Conservation (phyloP, 2,113 vertebrate genomes). For the Dendrocopos noguchii region DNA sequence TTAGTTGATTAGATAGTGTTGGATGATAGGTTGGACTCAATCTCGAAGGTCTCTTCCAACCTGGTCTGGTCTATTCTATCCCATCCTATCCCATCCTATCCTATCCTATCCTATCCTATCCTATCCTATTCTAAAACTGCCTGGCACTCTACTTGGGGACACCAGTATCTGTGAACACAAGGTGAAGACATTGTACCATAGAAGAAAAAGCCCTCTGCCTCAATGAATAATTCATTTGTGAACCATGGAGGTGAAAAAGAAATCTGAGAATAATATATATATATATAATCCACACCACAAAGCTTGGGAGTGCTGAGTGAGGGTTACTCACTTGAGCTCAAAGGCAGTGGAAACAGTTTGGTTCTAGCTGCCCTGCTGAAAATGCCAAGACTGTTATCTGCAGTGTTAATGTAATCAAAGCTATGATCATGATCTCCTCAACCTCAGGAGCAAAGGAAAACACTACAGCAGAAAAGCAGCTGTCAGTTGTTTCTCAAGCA, state of each 20-base stretch:
- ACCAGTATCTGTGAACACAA: neutral
- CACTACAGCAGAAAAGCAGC: conserved; percentile 57
- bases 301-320: neutral
- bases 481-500: conserved; percentile 44
- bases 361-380: neutral
- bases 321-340: neutral
- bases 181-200: neutral
- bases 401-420: conserved; percentile 29
- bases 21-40: too few species aligned
- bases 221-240: conserved; percentile 48
- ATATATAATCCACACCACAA: neutral
- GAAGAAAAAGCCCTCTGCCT: neutral
- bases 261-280: conserved; percentile 41
- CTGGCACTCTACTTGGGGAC: too few species aligned
- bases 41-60: too few species aligned
- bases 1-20: too few species aligned
- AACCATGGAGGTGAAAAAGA: conserved; percentile 3
- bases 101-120: too few species aligned
- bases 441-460: conserved; percentile 46
- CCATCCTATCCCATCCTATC: too few species aligned
- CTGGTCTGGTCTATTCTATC: too few species aligned
- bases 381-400: conserved; percentile 6
- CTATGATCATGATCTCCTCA: neutral
- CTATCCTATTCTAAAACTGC: too few species aligned
- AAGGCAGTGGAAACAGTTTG: conserved; percentile 5